Conservation (phyloP, 2,113 vertebrate genomes). For the Fregetta grallaria region DNA sequence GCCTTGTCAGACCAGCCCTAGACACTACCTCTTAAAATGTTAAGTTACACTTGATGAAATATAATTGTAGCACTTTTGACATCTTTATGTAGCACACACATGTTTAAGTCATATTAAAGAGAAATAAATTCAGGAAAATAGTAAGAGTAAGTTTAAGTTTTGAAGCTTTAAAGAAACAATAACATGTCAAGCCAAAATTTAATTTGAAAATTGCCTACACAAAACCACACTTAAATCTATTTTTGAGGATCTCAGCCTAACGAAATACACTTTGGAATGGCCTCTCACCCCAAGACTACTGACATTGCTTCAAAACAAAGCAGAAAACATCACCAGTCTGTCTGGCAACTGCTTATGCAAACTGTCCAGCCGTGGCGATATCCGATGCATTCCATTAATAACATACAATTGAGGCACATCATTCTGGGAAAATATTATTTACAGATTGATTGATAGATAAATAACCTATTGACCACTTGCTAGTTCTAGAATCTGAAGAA, state of each 20-base stretch:
- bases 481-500: not conserved
- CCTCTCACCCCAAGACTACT: not conserved
- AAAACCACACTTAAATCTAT: not conserved
- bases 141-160: constrained; percentile 42
- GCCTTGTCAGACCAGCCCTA: constrained; percentile 59
- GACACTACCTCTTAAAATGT: constrained; percentile 61
- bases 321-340: not conserved
- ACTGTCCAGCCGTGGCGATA: not conserved
- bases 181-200: constrained; percentile 13
- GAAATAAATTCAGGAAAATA: no score
- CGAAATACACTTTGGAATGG: not conserved
- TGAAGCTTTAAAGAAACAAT: constrained; percentile 45
- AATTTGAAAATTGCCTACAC: constrained; percentile 14
- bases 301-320: not conserved
- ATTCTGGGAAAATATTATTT: not conserved
- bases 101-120: constrained; percentile 51
- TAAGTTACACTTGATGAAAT: constrained; percentile 63
- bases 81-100: constrained; percentile 58
- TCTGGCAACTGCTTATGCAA: not conserved
- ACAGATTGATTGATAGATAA: not conserved
- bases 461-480: not conserved
- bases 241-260: not conserved
- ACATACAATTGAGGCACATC: not conserved
- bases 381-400: not conserved
- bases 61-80: constrained; percentile 62